Evolutionary conservation across 2,113 vertebrate genomes (phyloP).

Genomic region (Aegithalos caudatus): DNA sequence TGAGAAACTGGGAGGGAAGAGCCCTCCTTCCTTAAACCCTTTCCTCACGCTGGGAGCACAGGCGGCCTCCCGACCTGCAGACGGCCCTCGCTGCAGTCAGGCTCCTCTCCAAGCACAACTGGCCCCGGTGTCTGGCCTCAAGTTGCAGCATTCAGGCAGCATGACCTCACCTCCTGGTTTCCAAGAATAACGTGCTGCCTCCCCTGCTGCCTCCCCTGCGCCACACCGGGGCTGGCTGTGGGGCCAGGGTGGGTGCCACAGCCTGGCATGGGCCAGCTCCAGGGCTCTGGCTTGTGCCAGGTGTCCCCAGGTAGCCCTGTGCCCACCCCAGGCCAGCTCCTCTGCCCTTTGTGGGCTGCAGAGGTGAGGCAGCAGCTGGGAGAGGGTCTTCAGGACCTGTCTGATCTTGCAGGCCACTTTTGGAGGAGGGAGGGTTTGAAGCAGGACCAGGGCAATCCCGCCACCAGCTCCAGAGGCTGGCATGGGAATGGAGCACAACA

Average conservation of each 20-base stretch:
- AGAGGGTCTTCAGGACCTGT: not conserved
- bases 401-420: not conserved
- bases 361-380: not conserved
- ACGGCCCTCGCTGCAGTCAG: not conserved
- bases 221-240: not conserved
- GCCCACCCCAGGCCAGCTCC: not conserved
- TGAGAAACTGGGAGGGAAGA: not conserved
- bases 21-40: not conserved
- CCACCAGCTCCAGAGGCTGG: not conserved
- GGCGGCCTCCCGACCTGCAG: not conserved
- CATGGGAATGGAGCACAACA: not conserved
- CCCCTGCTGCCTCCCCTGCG: not conserved
- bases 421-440: not conserved
- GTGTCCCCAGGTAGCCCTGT: not conserved
- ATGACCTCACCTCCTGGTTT: slow-evolving; percentile 69
- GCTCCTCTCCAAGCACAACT: slow-evolving; percentile 34
- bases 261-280: not conserved
- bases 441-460: not conserved
- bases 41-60: not conserved
- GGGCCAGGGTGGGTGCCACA: not conserved
- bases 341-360: not conserved
- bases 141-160: slow-evolving; percentile 64
- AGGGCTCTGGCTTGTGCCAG: not conserved
- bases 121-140: slow-evolving; percentile 43
- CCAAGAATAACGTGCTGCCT: slow-evolving; percentile 52